Conservation (phyloP, 2,888 invertebrate species). For the Diarsia rubi region DNA sequence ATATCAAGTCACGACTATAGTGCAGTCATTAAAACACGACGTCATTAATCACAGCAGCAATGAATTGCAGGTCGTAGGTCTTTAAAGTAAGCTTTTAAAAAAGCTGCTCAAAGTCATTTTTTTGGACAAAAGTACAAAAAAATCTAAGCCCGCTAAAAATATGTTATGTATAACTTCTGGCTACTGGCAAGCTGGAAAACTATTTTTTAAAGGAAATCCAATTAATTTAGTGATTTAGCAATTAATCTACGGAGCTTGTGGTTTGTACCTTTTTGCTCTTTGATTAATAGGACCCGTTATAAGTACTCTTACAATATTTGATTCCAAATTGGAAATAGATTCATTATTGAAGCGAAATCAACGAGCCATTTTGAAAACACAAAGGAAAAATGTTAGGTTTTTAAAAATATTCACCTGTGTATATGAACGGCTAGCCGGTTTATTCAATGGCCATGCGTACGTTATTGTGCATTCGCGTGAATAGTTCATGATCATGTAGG, state of each 20-base stretch:
- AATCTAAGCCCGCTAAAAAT: not conserved
- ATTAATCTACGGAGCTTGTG: not conserved
- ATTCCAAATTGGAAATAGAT: not conserved
- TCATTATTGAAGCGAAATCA: not conserved
- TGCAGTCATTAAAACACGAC: conserved; percentile 56
- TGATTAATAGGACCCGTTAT: not conserved
- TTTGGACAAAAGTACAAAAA: not conserved
- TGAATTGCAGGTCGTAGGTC: conserved; percentile 35
- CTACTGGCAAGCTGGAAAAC: not conserved
- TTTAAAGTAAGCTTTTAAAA: conserved; percentile 6
- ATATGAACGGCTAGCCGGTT: conserved; percentile 11
- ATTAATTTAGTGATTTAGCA: not conserved
- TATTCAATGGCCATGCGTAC: conserved; percentile 52
- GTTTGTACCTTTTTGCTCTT: not conserved
- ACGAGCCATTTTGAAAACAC: not conserved
- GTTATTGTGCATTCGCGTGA: conserved; percentile 74
- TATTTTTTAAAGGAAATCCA: not conserved
- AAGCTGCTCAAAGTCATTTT: not conserved
- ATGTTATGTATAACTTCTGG: not conserved
- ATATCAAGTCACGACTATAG: conserved; percentile 45
- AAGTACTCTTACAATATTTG: not conserved
- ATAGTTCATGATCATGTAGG: conserved; percentile 64
- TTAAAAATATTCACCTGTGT: conserved; percentile 23
- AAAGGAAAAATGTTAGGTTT: conserved; percentile 1
- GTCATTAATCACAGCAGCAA: conserved; percentile 44